Evolutionary conservation across 1,140 invertebrate genomes (phyloP).

Genomic region (Muscidifurax raptorellus): DNA sequence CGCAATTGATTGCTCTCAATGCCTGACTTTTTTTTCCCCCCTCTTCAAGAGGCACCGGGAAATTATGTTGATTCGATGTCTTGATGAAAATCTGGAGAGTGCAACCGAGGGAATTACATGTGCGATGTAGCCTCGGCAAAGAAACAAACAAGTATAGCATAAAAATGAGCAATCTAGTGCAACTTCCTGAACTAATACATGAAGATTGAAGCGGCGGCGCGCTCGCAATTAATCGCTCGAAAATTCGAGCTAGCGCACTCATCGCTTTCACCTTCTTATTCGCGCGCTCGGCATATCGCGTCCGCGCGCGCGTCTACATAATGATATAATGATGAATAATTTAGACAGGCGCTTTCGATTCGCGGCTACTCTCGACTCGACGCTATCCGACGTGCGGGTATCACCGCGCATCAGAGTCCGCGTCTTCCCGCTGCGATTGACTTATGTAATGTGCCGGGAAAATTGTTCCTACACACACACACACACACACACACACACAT

Average conservation of each 20-base stretch:
- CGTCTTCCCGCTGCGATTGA: background rate
- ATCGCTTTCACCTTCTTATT: constrained; percentile 24
- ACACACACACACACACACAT: too few species aligned
- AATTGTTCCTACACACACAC: too few species aligned
- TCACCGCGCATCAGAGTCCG: too few species aligned
- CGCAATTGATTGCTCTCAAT: too few species aligned
- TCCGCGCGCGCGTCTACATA: background rate
- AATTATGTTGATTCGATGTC: too few species aligned
- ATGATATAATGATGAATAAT: constrained; percentile 41
- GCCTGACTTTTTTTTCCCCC: too few species aligned
- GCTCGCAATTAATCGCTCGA: background rate
- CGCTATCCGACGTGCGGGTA: too few species aligned
- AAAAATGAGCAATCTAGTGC: background rate
- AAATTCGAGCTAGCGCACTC: background rate
- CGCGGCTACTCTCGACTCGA: background rate
- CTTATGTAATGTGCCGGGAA: background rate
- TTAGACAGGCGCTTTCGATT: background rate
- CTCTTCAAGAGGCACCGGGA: too few species aligned
- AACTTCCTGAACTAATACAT: background rate
- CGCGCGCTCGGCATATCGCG: background rate
- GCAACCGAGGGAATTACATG: too few species aligned
- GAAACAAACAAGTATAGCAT: too few species aligned
- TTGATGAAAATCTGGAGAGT: too few species aligned
- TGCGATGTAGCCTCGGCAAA: too few species aligned
- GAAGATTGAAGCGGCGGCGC: background rate